These are phyloP conservation scores for Cyrtodaria siliqua DNA, from an alignment of 2,888 invertebrate genomes.

Conservation along the genomic window DNA sequence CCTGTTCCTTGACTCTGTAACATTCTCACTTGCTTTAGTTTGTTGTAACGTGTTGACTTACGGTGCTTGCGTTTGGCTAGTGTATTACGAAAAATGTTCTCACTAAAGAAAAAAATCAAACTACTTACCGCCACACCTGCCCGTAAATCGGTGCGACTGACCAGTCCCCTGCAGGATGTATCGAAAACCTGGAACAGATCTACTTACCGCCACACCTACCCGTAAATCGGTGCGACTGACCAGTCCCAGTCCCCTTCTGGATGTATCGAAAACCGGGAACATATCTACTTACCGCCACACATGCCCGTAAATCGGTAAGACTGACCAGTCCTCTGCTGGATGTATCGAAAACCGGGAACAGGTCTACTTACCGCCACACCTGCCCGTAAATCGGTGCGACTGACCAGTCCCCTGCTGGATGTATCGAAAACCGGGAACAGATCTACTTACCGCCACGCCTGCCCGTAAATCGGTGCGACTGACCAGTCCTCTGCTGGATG, in stretches of 20 bases:
- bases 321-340: constrained; percentile 73
- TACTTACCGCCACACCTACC: constrained; percentile 79
- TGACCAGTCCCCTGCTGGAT: constrained; percentile 71
- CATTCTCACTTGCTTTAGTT: too few relatives aligned
- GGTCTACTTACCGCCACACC: constrained; percentile 75
- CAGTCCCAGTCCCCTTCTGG: constrained; percentile 72
- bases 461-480: constrained; percentile 73
- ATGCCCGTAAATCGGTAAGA: constrained; percentile 71
- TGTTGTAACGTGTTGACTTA: too few relatives aligned
- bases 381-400: constrained; percentile 71
- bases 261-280: constrained; percentile 78
- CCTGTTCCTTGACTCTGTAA: too few relatives aligned
- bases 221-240: constrained; percentile 81
- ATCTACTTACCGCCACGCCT: constrained; percentile 73
- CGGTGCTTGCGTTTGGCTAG: too few relatives aligned
- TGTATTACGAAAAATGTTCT: too few relatives aligned
- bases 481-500: constrained; percentile 71
- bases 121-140: constrained; percentile 76
- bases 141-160: constrained; percentile 73
- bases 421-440: constrained; percentile 79
- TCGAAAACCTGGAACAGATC: constrained; percentile 81
- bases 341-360: constrained; percentile 79
- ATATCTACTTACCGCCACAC: constrained; percentile 79
- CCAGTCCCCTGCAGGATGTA: constrained; percentile 68
- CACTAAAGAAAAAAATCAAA: too few relatives aligned